Base-by-base conservation (phyloP, 2,797 vertebrate genomes). In the Meda fulgida region DNA sequence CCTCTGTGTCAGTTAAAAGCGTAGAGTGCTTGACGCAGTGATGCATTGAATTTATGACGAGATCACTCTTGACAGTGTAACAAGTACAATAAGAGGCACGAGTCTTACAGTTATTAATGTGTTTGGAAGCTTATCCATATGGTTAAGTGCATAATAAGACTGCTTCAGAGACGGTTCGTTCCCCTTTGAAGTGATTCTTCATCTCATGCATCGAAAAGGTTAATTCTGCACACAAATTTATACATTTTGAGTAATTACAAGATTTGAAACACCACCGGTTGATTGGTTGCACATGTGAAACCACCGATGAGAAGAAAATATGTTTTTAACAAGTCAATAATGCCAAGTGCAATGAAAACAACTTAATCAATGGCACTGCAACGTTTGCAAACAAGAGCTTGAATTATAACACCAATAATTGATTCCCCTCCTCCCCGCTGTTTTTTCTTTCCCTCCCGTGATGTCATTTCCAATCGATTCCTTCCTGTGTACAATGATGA, bases 241-340 rank as follows among this genome's bases (percentile, higher is more conserved):
- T 89, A 90, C 90, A 87, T 87, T 85, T 63, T 94, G 90, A 95
- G 95, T 95, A 94, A 95, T 95, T 94, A 94, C 26, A 23, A 67
- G 88, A 87, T 90, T 91, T 91, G 92, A 92, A 93, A 91, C 86
- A 69, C 76, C 88, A 91, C 91, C 91, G 92, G 92, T 91, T 89
- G 87, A 90, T 90, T 85, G 90, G 90, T 91, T 91, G 69, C 93
- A 88, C 90, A 92, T 88, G 88, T 89, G 90, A 94, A 94, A 90
- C 89, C 93, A 92, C 90, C 88, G 92, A 95, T 93, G 93, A 93
- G 92, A 93, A 92, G 92, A 93, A 95, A 95, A 95, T 95, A 95
- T 95, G 91, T 90, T 93, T 95, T 95, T 94, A 95, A 95, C 93
- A 92, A 91, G 93, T 96, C 95, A 93, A 95, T 96, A 95, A 94